Evolutionary conservation across 2,113 vertebrate genomes (phyloP).

Genomic region (Platysteira castanea): DNA sequence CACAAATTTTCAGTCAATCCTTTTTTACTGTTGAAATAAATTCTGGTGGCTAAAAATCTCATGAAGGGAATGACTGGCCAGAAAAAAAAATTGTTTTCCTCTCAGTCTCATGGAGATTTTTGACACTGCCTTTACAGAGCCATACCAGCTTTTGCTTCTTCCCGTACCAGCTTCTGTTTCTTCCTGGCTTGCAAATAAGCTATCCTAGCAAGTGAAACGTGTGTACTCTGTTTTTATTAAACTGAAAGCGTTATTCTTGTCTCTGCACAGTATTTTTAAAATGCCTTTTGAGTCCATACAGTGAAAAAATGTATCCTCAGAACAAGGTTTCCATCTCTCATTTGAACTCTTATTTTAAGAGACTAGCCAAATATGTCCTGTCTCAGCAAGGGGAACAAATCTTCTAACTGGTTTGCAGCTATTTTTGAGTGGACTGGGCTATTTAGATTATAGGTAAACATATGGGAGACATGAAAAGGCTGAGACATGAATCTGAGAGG

Average conservation of each 20-base stretch:
- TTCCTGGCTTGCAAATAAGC: background rate
- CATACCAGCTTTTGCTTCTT: background rate
- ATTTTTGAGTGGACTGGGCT: background rate
- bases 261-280: background rate
- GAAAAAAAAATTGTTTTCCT: background rate
- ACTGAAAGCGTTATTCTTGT: background rate
- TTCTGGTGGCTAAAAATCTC: background rate
- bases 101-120: background rate
- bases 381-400: background rate
- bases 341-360: slow-evolving; percentile 1
- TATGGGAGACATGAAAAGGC: background rate
- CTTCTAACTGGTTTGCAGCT: background rate
- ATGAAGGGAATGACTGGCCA: background rate
- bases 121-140: background rate
- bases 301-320: background rate
- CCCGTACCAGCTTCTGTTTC: background rate
- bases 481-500: background rate
- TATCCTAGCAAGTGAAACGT: background rate
- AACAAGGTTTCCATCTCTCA: background rate
- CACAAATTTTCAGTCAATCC: background rate
- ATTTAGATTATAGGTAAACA: slow-evolving; percentile 41
- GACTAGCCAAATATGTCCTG: background rate
- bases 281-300: background rate
- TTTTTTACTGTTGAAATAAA: background rate
- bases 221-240: background rate